phyloP scores from a whole-genome alignment of 2,113 vertebrate genomes.

The Accipiter cooperii region DNA sequence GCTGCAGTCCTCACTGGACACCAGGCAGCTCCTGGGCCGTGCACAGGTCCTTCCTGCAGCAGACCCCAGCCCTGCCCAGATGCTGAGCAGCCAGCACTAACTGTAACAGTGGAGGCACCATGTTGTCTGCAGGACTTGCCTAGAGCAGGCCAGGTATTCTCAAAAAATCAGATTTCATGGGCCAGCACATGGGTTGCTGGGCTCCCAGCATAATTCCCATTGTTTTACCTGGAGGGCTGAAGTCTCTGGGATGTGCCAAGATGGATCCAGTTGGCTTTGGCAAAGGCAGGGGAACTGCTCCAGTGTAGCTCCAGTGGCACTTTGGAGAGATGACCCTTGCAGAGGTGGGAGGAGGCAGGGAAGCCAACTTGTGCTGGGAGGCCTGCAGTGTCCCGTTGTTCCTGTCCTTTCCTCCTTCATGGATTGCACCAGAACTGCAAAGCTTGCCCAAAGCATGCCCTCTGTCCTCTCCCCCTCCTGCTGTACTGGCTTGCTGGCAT shows the following conservation, averaged over 20 bases:
- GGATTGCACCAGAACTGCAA: background rate
- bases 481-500: background rate
- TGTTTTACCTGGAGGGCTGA: background rate
- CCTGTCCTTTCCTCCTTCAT: background rate
- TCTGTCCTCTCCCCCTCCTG: background rate
- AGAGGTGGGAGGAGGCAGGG: background rate
- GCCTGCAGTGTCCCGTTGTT: background rate
- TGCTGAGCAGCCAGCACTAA: background rate
- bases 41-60: background rate
- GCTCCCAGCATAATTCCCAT: background rate
- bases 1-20: background rate
- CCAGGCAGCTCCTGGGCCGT: background rate
- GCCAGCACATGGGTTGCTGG: background rate
- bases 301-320: background rate
- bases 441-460: background rate
- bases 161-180: background rate
- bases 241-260: background rate
- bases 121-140: background rate
- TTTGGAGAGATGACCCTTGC: background rate
- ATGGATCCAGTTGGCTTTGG: background rate
- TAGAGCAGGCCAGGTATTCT: background rate
- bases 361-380: background rate
- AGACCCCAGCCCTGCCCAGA: background rate
- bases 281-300: background rate
- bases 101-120: background rate